These are phyloP conservation scores for Acrocyrtus sp. DNA, from an alignment of 2,888 invertebrate genomes.

Conservation along the genomic window DNA sequence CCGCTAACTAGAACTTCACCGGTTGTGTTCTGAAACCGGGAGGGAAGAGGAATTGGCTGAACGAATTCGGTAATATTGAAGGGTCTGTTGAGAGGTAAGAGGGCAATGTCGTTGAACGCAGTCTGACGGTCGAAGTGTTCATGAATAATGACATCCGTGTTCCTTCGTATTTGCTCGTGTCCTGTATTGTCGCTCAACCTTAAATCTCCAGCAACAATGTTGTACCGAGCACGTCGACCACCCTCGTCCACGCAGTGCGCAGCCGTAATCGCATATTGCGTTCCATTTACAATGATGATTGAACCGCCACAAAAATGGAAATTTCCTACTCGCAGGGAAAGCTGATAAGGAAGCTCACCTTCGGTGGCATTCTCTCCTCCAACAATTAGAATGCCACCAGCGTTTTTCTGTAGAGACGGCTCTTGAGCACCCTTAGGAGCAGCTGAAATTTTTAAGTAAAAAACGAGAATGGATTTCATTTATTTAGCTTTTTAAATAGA, in stretches of 20 bases:
- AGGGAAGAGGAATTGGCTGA: slow-evolving; percentile 57
- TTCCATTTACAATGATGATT: not conserved
- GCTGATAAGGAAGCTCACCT: slow-evolving; percentile 45
- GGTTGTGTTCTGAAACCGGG: slow-evolving; percentile 16
- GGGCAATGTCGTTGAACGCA: slow-evolving; percentile 61
- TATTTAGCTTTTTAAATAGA: not conserved
- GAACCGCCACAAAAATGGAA: slow-evolving; percentile 31
- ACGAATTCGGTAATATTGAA: slow-evolving; percentile 50
- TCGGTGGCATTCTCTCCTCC: slow-evolving; percentile 33
- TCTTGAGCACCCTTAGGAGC: not conserved
- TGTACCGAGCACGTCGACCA: not conserved
- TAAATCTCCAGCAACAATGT: slow-evolving; percentile 48
- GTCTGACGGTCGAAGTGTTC: slow-evolving; percentile 47
- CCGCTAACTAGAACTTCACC: slow-evolving; percentile 53
- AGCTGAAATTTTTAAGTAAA: not conserved
- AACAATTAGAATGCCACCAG: too few relatives aligned
- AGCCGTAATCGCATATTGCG: slow-evolving; percentile 19
- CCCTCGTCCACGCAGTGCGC: slow-evolving; percentile 42
- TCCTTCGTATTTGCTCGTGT: slow-evolving; percentile 34
- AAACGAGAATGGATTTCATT: too few relatives aligned
- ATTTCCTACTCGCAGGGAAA: slow-evolving; percentile 7
- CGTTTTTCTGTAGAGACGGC: too few relatives aligned
- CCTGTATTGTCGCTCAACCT: slow-evolving; percentile 11
- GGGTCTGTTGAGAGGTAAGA: slow-evolving; percentile 44
- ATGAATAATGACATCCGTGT: slow-evolving; percentile 43